These are phyloP conservation scores for Drosophila colorata DNA, from an alignment of 2,888 invertebrate species.

Conservation along the genomic window DNA sequence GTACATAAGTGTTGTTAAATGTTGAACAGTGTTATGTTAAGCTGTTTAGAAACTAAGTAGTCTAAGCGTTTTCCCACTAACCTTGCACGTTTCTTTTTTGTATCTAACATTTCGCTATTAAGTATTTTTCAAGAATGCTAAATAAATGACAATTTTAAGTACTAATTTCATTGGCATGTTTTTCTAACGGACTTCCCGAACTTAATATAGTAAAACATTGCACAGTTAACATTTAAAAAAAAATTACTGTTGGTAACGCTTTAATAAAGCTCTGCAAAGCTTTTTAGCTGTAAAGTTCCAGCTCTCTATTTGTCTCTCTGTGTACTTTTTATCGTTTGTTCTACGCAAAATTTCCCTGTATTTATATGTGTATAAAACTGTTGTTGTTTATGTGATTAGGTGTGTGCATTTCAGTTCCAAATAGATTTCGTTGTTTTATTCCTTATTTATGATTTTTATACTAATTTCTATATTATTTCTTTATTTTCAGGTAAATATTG, in stretches of 20 bases:
- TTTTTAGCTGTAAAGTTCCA: constrained; percentile 36
- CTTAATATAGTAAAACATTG: not conserved
- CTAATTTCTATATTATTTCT: constrained; percentile 36
- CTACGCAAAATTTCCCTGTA: constrained; percentile 20
- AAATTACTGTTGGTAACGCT: constrained; percentile 33
- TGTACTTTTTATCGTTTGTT: constrained; percentile 30
- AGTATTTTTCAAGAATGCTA: constrained; percentile 1
- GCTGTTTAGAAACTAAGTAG: constrained; percentile 29
- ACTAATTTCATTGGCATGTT: constrained; percentile 61
- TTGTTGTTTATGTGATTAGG: constrained; percentile 33
- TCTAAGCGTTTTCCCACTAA: constrained; percentile 7
- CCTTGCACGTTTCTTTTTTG: constrained; percentile 45
- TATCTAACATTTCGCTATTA: constrained; percentile 19
- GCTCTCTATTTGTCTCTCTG: constrained; percentile 3
- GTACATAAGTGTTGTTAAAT: constrained; percentile 31
- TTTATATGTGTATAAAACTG: constrained; percentile 5
- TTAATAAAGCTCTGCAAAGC: constrained; percentile 44
- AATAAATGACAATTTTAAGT: constrained; percentile 18
- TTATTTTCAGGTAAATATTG: constrained; percentile 76
- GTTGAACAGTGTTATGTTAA: constrained; percentile 39
- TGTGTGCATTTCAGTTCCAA: constrained; percentile 31
- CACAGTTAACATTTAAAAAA: constrained; percentile 5
- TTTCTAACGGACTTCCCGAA: constrained; percentile 27
- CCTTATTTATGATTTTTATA: not conserved
- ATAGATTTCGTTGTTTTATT: constrained; percentile 1